Base-by-base conservation (phyloP, 1,140 invertebrate genomes). In the Drosophila neocordata region DNA sequence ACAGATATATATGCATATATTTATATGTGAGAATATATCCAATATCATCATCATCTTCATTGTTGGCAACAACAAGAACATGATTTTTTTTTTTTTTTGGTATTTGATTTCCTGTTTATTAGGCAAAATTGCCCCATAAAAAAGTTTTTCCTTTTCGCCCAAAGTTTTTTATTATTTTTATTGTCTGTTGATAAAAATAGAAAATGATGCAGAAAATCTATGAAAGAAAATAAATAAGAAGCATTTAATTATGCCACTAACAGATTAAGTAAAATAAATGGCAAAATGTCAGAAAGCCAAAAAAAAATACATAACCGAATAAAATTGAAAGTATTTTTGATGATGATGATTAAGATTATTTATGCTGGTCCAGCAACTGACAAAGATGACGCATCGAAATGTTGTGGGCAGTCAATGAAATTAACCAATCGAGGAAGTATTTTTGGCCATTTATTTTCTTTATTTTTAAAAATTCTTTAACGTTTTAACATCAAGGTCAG, bases 101-200 rank as follows among this genome's bases (percentile, higher is more conserved):
- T 60, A 65, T 79, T 76, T 64, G 65, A 82, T 87, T 87, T 87
- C 82, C 83, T 87, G 82, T 87, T 88, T 87, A 72, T 82, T 70
- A 69, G 77, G 74, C 82, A 59, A 69, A 38, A 52, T 31, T 41
- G 57, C 41, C 41, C 41, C 65, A 68, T 58, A 56, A 72, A 65
- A 68, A 41, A 80, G 65, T 61, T 71, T 82, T 79, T 68, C 38
- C 8, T 48, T 55, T 66, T 53, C 63, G 71, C 63, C 59, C 12
- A 74, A 72, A 74, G 48, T 74, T 74, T 74, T 74, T 31, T 6
- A 13, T 75, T 82, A 87, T 82, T 73, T 35, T 27, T 35, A 72
- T 74, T 61, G 61, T 15, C n/a, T 15, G 24, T 31, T 24, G 15
- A 18, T 48, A 62, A 60, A 79, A 74, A 65, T 74, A 31, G 56